Base-by-base conservation (phyloP, 2,113 vertebrate species). In the Solenodon paradoxus region DNA sequence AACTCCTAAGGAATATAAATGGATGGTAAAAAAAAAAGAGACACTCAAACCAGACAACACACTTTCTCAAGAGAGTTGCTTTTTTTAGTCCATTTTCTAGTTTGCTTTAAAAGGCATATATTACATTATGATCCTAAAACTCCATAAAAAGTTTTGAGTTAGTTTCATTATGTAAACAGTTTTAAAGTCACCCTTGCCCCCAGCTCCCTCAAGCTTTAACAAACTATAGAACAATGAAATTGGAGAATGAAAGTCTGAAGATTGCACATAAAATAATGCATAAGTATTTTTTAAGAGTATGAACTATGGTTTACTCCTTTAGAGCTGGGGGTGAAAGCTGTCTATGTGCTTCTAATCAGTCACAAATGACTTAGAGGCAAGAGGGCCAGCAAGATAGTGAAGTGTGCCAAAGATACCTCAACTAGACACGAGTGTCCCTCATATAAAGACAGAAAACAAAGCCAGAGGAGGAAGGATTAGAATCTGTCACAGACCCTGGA, bases 361-460 rank as follows among this genome's bases (percentile, higher is more conserved):
- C 59, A 30, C 74, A 90, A 94, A 81, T 75, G 57, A 75, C 83
- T 95, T 64, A 68, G 69, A 93, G 87, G 92, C 63, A 82, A 90
- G 59, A 55, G 30, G 59, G 24, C 74, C 72, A 49, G 38, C 64
- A 63, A 75, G 85, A 88, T 0, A 61, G 47, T 69, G 49, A 55
- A 86, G 57, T 45, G 10, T 69, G 79, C 71, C 90, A 89, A 72
- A 86, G 63, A 82, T 20, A 80, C 26, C 88, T 69, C 57, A n/a
- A 10, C n/a, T 69, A 35, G 69, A 87, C 78, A 47, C 26, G 24
- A 40, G 63, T 4, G 20, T 42, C 40, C 64, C 5, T 7, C 49
- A 51, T 3, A 42, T 38, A 80, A 38, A 61, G 49, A 68, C 1
- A 3, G 47, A 92, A 94, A 79, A 75, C 49, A 90, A 78, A 86